phyloP scores from a whole-genome alignment of 2,797 vertebrate species.

The Trichosurus vulpecula region DNA sequence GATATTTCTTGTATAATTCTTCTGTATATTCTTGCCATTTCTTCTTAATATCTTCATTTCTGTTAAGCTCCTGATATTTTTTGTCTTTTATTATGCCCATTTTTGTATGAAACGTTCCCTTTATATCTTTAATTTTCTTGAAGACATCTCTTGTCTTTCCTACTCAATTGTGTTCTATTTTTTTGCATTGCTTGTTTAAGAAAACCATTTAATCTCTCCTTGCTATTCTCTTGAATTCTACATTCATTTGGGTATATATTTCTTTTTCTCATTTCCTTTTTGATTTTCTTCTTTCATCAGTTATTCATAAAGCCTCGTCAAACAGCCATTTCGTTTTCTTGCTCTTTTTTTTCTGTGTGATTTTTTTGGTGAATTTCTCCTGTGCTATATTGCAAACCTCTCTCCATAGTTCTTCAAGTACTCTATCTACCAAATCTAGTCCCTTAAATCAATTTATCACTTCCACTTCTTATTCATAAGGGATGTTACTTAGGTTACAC shows the following conservation, averaged over 20 bases:
- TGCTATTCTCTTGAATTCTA: neutral
- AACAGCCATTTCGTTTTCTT: neutral
- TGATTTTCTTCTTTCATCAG: neutral
- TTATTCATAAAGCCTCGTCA: neutral
- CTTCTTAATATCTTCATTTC: neutral
- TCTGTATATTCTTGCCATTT: neutral
- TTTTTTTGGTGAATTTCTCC: neutral
- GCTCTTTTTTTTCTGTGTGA: neutral
- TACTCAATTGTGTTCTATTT: neutral
- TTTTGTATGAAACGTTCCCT: neutral
- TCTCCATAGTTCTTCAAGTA: neutral
- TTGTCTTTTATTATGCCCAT: neutral
- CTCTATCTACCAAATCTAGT: neutral
- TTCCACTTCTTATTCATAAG: neutral
- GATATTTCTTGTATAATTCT: neutral
- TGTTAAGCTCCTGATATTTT: neutral
- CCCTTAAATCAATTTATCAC: neutral
- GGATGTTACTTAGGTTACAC: neutral
- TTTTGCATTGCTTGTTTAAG: neutral
- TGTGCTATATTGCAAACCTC: neutral
- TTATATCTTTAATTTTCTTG: neutral
- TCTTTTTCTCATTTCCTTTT: neutral
- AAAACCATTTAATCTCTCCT: neutral
- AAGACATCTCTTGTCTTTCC: neutral
- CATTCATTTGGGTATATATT: neutral